A percentile compares a stretch with the other conserved stretches of the same genome.
These are phyloP conservation scores for Aplodontia rufa DNA, from an alignment of 2,113 vertebrate genomes.

Conservation along the genomic window DNA sequence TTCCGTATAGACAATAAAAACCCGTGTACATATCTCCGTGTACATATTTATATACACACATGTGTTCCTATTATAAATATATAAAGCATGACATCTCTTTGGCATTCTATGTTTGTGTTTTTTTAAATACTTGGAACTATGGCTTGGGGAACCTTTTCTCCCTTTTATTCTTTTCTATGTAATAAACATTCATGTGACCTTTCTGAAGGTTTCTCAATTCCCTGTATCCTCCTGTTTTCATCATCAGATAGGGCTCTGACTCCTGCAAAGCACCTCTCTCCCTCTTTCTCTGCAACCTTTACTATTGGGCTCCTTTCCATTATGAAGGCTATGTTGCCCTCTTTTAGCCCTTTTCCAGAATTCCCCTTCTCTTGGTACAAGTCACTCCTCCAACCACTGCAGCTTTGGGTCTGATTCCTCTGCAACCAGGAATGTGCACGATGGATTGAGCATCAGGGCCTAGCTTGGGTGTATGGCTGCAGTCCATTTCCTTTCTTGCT, in stretches of 20 bases:
- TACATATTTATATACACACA: conserved; percentile 51
- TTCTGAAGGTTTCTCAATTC: not conserved
- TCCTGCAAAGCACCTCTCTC: rapidly evolving
- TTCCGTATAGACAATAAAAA: not conserved
- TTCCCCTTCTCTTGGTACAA: not conserved
- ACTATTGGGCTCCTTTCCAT: rapidly evolving
- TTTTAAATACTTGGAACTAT: conserved; percentile 24
- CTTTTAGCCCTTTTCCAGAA: not conserved
- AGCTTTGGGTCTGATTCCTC: not conserved
- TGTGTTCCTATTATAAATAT: not conserved
- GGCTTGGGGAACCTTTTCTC: conserved; percentile 55
- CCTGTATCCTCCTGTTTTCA: not conserved
- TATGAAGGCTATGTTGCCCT: rapidly evolving
- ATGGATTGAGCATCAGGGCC: rapidly evolving
- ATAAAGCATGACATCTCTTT: conserved; percentile 53
- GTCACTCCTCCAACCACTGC: not conserved
- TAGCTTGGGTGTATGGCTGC: not conserved
- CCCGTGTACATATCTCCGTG: conserved; percentile 50
- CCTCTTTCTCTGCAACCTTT: rapidly evolving
- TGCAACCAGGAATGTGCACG: rapidly evolving
- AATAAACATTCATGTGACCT: conserved; percentile 71
- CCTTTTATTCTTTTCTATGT: conserved; percentile 67
- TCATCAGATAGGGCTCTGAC: not conserved
- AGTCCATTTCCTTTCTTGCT: not conserved
- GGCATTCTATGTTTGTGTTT: conserved; percentile 29